Evolutionary conservation across 2,797 vertebrate species (phyloP).

Genomic region (Cirrhinus mrigala): DNA sequence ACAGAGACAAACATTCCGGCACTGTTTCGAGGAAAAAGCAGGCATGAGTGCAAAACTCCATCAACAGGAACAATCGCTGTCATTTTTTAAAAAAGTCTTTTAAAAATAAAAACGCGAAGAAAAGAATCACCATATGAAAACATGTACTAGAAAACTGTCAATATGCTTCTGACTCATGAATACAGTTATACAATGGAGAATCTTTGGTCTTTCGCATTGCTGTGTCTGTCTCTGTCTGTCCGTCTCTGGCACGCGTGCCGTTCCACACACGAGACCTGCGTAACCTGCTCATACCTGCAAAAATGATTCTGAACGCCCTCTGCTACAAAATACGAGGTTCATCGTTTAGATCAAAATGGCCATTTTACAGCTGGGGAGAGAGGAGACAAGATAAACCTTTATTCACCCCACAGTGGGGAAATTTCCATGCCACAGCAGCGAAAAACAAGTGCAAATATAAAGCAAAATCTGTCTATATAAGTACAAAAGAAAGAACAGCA

Average conservation of each 20-base stretch:
- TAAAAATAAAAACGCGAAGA: slow-evolving; percentile 74
- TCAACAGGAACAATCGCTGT: slow-evolving; percentile 73
- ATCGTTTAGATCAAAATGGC: too few species aligned
- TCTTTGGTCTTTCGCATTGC: background rate
- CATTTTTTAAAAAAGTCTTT: slow-evolving; percentile 80
- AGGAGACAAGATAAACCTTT: too few species aligned
- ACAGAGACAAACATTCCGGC: slow-evolving; percentile 67
- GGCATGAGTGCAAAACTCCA: slow-evolving; percentile 67
- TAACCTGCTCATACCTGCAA: too few species aligned
- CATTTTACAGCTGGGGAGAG: too few species aligned
- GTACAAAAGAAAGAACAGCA: too few species aligned
- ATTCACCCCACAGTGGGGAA: too few species aligned
- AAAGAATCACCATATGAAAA: slow-evolving; percentile 80
- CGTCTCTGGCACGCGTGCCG: background rate
- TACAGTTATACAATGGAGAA: slow-evolving; percentile 76
- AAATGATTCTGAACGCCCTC: too few species aligned
- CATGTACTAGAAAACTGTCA: slow-evolving; percentile 83
- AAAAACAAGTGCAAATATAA: too few species aligned
- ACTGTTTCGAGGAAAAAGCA: slow-evolving; percentile 69
- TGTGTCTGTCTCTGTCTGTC: background rate
- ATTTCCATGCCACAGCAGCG: too few species aligned
- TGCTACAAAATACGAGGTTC: too few species aligned
- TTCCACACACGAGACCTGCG: too few species aligned
- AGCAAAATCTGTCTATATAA: too few species aligned
- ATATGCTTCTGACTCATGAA: slow-evolving; percentile 87